Evolutionary conservation across 2,888 invertebrate genomes (phyloP), one percentile per base, ranked within the genome.

Genomic region (Camponotus fellah): DNA sequence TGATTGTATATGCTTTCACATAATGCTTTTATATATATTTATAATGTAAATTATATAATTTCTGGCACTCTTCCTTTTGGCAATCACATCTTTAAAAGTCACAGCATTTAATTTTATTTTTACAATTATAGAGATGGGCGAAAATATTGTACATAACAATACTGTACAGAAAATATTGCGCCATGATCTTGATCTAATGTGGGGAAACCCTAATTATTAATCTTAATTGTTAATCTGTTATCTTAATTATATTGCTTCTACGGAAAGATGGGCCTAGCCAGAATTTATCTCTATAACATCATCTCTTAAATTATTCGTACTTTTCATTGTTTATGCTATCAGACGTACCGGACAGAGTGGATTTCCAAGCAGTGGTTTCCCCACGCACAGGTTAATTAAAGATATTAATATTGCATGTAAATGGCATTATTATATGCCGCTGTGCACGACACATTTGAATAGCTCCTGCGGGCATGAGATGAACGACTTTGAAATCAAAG

Each of bases 271-370:
- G 21, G 66, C 82, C 84, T 85, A 21, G 84, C 60, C 60, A 56
- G 77, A 77, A 32, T n/a, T 64, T 53, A 26, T 26, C 26, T 26
- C 26, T 26, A 26, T 49, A 49, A 32, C 49, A 85, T 81, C 26
- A 85, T 66, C 40, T 83, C 64, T 71, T 83, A 85, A 91, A 64
- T 88, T 85, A 72, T 87, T 71, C 75, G 86, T 62, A 81, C 82
- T 85, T 60, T 87, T 32, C 82, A 71, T 89, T 91, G 84, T 92
- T 88, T 84, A 90, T 90, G 90, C 90, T 91, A 89, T 92, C 93
- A 96, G 96, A 95, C 95, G 96, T 91, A 95, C 95, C 80, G 95
- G 95, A 92, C 95, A 95, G 85, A 94, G 95, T 88, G 95, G 95
- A 92, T 95, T 95, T 90, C 95, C 95, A 75, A 93, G 93, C 89